These are phyloP conservation scores for Nematostella vectensis DNA, from an alignment of 92 coral and sea anemone species.

Conservation along the genomic window DNA sequence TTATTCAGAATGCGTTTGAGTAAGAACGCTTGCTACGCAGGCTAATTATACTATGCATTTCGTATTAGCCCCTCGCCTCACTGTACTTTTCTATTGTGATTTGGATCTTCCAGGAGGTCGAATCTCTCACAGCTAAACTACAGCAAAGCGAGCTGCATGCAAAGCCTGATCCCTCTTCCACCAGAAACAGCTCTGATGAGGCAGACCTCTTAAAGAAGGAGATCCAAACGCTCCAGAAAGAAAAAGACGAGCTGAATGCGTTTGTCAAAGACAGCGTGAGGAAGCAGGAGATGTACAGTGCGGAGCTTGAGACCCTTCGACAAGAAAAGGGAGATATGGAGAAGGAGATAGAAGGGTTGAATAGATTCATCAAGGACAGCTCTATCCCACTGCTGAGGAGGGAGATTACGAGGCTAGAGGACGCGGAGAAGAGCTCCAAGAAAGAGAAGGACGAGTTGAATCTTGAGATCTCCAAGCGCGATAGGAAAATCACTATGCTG, in stretches of 20 bases:
- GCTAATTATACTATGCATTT: no score
- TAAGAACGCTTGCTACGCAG: no score
- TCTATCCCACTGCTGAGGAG: slow-evolving; percentile 23
- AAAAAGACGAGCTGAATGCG: slow-evolving; percentile 20
- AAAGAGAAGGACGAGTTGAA: slow-evolving; percentile 64
- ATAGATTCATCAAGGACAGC: slow-evolving; percentile 29
- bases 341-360: slow-evolving; percentile 35
- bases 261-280: slow-evolving; percentile 1
- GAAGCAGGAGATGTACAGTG: slow-evolving; percentile 1
- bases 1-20: no score
- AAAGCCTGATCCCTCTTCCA: no score
- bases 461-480: slow-evolving; percentile 45
- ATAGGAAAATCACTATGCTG: slow-evolving; percentile 50
- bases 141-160: no score
- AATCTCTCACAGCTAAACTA: no score
- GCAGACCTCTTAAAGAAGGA: slow-evolving; percentile 15
- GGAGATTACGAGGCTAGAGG: slow-evolving; percentile 38
- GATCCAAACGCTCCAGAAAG: slow-evolving; percentile 25
- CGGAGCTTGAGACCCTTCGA: slow-evolving; percentile 31
- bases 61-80: no score
- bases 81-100: no score
- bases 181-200: no score
- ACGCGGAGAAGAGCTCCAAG: slow-evolving; percentile 30
- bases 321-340: slow-evolving; percentile 47
- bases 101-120: no score